Conservation (phyloP, 2,888 invertebrate species). For the Pedicia rivosa region DNA sequence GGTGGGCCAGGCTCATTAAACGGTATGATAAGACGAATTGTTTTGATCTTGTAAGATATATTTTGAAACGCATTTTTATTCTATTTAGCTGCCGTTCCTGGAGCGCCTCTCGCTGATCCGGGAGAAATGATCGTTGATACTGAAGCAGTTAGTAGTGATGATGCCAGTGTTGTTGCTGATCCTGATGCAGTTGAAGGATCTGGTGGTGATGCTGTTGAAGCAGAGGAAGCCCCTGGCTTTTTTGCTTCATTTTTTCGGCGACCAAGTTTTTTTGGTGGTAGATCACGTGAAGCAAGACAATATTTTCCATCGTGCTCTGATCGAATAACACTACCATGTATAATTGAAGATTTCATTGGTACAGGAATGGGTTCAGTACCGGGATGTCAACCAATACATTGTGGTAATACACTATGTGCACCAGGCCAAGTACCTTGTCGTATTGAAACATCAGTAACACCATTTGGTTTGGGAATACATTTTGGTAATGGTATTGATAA, state of each 20-base stretch:
- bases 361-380: slow-evolving; percentile 36
- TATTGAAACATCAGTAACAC: slow-evolving; percentile 59
- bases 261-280: neutral
- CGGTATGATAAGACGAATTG: no score
- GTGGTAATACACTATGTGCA: slow-evolving; percentile 56
- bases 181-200: slow-evolving; percentile 36
- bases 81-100: neutral
- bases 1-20: neutral
- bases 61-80: neutral
- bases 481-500: slow-evolving; percentile 53
- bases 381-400: slow-evolving; percentile 61
- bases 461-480: slow-evolving; percentile 62
- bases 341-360: slow-evolving; percentile 68
- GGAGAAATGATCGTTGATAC: neutral
- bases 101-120: neutral
- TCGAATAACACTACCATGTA: slow-evolving; percentile 64
- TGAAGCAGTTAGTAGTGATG: slow-evolving; percentile 6
- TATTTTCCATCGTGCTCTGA: slow-evolving; percentile 40
- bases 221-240: slow-evolving; percentile 9
- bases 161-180: slow-evolving; percentile 11
- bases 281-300: slow-evolving; percentile 13
- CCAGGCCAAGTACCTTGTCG: slow-evolving; percentile 32
- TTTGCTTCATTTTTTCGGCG: slow-evolving; percentile 9
- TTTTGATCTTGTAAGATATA: no score
- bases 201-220: slow-evolving; percentile 31